Conservation (phyloP, 2,888 invertebrate genomes). For the Diogma glabrata region DNA sequence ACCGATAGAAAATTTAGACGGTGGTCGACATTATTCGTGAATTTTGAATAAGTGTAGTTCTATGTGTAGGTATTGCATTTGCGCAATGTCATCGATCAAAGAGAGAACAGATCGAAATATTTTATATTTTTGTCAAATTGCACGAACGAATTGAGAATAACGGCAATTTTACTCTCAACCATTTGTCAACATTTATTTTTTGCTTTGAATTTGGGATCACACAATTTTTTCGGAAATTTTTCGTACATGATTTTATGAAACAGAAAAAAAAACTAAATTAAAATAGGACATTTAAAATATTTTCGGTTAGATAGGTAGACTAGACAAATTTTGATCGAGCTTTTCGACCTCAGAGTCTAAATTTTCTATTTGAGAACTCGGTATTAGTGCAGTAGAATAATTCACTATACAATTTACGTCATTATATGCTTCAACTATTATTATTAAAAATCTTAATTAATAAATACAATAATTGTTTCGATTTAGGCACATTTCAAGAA, state of each 20-base stretch:
- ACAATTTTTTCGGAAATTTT: not conserved
- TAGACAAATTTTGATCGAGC: not conserved
- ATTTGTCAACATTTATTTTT: not conserved
- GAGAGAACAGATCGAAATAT: too few relatives aligned
- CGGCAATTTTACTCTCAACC: not conserved
- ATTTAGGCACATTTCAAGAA: too few relatives aligned
- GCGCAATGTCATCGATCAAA: too few relatives aligned
- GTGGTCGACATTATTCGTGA: too few relatives aligned
- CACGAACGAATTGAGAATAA: not conserved
- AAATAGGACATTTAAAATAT: too few relatives aligned
- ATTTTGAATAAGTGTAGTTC: not conserved
- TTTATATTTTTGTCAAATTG: too few relatives aligned
- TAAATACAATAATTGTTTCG: too few relatives aligned
- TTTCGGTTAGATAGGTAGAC: not conserved
- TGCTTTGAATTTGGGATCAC: not conserved
- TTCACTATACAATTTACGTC: not conserved
- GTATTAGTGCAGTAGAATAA: not conserved
- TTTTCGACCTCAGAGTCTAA: not conserved
- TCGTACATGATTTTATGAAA: not conserved
- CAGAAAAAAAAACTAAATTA: too few relatives aligned
- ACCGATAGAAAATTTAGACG: too few relatives aligned
- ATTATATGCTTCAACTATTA: too few relatives aligned
- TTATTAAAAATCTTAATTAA: too few relatives aligned
- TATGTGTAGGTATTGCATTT: not conserved
- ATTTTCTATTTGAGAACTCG: not conserved